phyloP scores from a whole-genome alignment of 2,888 invertebrate species.

The Tenthredo scrophulariae region DNA sequence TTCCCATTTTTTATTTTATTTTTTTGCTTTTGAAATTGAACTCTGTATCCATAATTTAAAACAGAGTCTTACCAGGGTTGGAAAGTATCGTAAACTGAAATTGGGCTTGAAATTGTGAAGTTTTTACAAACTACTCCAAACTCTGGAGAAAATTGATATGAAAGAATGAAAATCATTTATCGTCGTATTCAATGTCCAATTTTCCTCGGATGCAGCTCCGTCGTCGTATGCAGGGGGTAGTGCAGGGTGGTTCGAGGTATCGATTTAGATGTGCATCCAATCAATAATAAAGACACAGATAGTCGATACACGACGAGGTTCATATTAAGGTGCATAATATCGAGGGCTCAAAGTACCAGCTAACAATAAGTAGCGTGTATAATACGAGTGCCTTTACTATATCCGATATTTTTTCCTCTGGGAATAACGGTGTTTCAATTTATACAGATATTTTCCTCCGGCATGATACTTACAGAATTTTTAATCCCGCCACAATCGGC shows the following conservation, averaged over 20 bases:
- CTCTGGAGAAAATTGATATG: neutral
- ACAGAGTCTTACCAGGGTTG: neutral
- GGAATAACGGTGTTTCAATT: slow-evolving; percentile 18
- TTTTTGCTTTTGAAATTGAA: neutral
- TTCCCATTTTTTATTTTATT: neutral
- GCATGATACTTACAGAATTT: neutral
- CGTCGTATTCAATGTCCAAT: neutral
- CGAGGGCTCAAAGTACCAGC: neutral
- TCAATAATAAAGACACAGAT: slow-evolving; percentile 63
- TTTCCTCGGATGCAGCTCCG: neutral
- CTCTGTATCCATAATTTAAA: neutral
- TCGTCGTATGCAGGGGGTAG: neutral
- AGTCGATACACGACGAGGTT: slow-evolving; percentile 45
- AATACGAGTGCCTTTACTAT: neutral
- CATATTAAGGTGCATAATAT: neutral
- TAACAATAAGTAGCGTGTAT: slow-evolving; percentile 14
- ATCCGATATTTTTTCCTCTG: slow-evolving; percentile 9
- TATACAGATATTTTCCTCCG: neutral
- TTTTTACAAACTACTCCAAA: neutral
- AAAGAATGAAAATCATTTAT: neutral
- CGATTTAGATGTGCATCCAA: slow-evolving; percentile 64
- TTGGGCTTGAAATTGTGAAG: neutral
- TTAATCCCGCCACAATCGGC: neutral
- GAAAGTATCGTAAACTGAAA: neutral
- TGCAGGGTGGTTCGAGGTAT: slow-evolving; percentile 53